These are phyloP conservation scores for Bombus confusus DNA, from an alignment of 1,140 invertebrate genomes.

Conservation along the genomic window DNA sequence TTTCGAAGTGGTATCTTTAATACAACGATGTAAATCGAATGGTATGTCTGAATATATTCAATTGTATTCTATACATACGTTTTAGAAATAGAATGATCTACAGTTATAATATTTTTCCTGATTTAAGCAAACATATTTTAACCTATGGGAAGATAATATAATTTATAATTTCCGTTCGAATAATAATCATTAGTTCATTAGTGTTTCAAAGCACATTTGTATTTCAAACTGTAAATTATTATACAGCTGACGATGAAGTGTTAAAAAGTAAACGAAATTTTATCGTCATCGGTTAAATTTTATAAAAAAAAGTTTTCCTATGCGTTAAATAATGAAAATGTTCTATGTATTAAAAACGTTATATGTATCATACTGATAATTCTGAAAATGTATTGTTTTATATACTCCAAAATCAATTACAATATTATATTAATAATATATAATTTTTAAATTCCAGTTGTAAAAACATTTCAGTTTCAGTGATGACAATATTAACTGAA, in stretches of 20 bases:
- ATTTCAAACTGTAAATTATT: constrained; percentile 41
- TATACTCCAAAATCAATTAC: constrained; percentile 29
- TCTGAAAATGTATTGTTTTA: constrained; percentile 45
- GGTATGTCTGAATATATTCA: neutral
- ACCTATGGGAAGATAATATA: neutral
- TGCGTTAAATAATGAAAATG: constrained; percentile 25
- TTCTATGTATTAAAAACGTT: constrained; percentile 29
- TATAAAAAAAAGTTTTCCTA: constrained; percentile 26
- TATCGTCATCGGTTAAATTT: constrained; percentile 37
- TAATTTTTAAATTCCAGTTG: constrained; percentile 16
- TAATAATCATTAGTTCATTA: neutral
- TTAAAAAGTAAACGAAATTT: constrained; percentile 25
- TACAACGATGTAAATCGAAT: constrained; percentile 2
- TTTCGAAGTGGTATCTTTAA: neutral
- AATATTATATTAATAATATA: constrained; percentile 33
- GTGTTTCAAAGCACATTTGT: constrained; percentile 5
- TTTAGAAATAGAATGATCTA: constrained; percentile 21
- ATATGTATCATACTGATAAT: constrained; percentile 40
- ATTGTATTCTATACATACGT: constrained; percentile 30
- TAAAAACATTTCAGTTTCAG: constrained; percentile 38
- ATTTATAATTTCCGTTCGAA: neutral
- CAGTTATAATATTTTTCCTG: constrained; percentile 23
- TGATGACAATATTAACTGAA: constrained; percentile 53
- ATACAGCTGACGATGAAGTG: constrained; percentile 14
- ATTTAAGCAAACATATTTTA: constrained; percentile 35